phyloP scores from a whole-genome alignment of 2,113 vertebrate genomes.

The Neotoma lepida region DNA sequence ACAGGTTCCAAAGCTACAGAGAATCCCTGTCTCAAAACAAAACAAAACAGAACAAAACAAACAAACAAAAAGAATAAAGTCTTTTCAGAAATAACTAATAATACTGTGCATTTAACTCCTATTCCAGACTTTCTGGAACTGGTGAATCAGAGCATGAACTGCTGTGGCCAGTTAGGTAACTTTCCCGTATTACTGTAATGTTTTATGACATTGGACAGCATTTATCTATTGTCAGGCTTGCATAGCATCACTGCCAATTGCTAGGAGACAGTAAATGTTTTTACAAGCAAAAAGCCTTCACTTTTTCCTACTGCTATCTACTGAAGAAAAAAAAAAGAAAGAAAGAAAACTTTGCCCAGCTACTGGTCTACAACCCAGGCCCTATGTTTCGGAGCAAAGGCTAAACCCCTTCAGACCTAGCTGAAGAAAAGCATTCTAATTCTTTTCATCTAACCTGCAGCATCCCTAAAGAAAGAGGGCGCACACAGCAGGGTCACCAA shows the following conservation, averaged over 20 bases:
- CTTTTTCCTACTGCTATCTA: conserved; percentile 75
- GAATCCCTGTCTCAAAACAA: too few species aligned
- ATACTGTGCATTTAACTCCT: background rate
- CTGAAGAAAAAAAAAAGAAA: background rate
- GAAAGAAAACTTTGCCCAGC: background rate
- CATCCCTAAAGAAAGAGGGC: background rate
- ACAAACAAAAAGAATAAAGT: background rate
- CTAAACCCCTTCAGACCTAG: conserved; percentile 12
- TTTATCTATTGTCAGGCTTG: conserved; percentile 72
- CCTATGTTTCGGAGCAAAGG: conserved; percentile 28
- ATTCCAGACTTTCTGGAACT: conserved; percentile 25
- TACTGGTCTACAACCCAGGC: conserved; percentile 43
- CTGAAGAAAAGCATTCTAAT: conserved; percentile 1
- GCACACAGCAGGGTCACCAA: background rate
- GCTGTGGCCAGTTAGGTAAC: conserved; percentile 44
- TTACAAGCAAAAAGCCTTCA: conserved; percentile 75
- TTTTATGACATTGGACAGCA: conserved; percentile 68
- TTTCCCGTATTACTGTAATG: conserved; percentile 56
- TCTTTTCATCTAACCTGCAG: conserved; percentile 8
- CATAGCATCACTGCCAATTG: conserved; percentile 72
- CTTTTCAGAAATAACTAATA: background rate
- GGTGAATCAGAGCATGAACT: background rate
- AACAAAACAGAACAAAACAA: too few species aligned
- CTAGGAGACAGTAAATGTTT: conserved; percentile 81
- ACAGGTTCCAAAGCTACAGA: too few species aligned